Evolutionary conservation across 2,113 vertebrate genomes (phyloP), one percentile per base, ranked within the genome.

Genomic region (Abramis brama): DNA sequence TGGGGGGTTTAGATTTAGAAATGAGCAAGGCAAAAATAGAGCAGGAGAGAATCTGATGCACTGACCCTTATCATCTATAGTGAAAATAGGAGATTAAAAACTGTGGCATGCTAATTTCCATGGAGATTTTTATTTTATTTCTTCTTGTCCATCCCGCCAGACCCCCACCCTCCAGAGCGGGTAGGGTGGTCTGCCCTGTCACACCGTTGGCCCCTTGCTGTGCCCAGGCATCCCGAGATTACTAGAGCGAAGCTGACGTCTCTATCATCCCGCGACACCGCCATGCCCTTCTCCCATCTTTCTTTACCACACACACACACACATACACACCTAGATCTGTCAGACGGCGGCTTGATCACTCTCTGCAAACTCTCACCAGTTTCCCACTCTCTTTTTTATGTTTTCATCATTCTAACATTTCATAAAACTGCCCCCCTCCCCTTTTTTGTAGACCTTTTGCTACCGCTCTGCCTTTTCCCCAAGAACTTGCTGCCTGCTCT

Each of bases 61-160:
- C 93, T 97, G 97, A 99, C 97, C 97, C 97, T 96, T 96, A 96
- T 97, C 96, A 92, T 94, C 95, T 89, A 70, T 21, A 93, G 95
- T 96, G 96, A 97, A 96, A 96, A 96, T 95, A 92, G 94, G 95
- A 97, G 97, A 98, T 99, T 97, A 99, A 96, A 97, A 97, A 97
- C 97, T 96, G 97, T 96, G 97, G 97, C 97, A 97, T 98, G 97
- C 97, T 99, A 96, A 99, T 99, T 99, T 99, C 97, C 97, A 98
- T 98, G 97, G 97, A 98, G 97, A 98, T 98, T 98, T 97, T 97
- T 98, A 19, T 97, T 97, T 97, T 96, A 96, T 95, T 96, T 95
- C 95, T 95, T 93, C 96, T 97, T 96, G 96, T 95, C 94, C 93
- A 91, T 89, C 93, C 93, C 92, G 92, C 91, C 94, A 87, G 92